Evolutionary conservation across 2,113 vertebrate genomes (phyloP).

Genomic region (Nothobranchius kuhntae): DNA sequence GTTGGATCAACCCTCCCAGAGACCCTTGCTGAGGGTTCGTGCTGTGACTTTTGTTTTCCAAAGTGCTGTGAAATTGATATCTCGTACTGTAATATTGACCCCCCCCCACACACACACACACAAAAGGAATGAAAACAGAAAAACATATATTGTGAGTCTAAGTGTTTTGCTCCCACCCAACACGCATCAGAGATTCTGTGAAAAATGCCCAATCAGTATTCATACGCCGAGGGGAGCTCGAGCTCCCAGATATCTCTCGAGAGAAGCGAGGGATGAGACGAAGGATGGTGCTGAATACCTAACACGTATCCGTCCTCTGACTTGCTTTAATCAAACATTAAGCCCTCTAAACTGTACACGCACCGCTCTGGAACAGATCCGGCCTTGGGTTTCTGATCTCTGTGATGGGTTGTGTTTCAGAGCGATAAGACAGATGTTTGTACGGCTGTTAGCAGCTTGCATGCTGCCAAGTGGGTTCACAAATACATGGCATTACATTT

Average conservation of each 20-base stretch:
- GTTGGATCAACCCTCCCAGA: neutral
- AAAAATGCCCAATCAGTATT: slow-evolving; percentile 77
- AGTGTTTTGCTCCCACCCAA: slow-evolving; percentile 41
- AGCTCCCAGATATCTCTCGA: slow-evolving; percentile 65
- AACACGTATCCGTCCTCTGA: slow-evolving; percentile 63
- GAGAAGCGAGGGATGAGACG: slow-evolving; percentile 60
- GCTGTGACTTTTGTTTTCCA: slow-evolving; percentile 39
- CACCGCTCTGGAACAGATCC: slow-evolving; percentile 51
- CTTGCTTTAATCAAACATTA: slow-evolving; percentile 71
- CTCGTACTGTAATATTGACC: slow-evolving; percentile 41
- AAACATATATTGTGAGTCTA: slow-evolving; percentile 29
- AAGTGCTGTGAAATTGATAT: slow-evolving; percentile 29
- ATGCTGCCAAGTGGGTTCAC: slow-evolving; percentile 50
- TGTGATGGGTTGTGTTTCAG: slow-evolving; percentile 72
- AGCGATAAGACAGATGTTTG: slow-evolving; percentile 76
- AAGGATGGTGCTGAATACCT: slow-evolving; percentile 69
- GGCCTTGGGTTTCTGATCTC: slow-evolving; percentile 66
- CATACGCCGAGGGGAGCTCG: slow-evolving; percentile 66
- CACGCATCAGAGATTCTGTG: slow-evolving; percentile 58
- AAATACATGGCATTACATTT: slow-evolving; percentile 54
- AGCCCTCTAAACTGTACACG: slow-evolving; percentile 64
- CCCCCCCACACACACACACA: neutral
- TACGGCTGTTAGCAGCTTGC: slow-evolving; percentile 64
- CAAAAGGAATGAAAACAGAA: slow-evolving; percentile 17
- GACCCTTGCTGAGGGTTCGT: neutral